Evolutionary conservation across 2,113 vertebrate genomes (phyloP).

Genomic region (Lampris megalopsis): DNA sequence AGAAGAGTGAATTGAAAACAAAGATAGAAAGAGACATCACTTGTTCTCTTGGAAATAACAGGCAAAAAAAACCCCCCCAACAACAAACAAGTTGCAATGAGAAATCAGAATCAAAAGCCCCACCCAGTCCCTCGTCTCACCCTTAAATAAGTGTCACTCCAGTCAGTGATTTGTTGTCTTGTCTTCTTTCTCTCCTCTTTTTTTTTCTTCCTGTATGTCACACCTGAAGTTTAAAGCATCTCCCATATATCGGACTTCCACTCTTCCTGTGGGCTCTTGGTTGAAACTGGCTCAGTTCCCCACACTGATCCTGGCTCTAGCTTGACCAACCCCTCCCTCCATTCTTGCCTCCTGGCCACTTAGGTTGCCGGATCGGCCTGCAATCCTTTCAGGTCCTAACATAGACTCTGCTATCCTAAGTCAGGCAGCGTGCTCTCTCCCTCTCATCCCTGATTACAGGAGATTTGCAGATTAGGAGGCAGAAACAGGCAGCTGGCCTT

Average conservation of each 20-base stretch:
- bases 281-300: conserved; percentile 47
- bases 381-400: conserved; percentile 69
- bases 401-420: conserved; percentile 74
- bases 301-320: conserved; percentile 37
- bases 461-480: conserved; percentile 83
- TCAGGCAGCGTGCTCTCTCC: conserved; percentile 75
- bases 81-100: not conserved
- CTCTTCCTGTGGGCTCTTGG: conserved; percentile 40
- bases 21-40: no score
- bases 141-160: conserved; percentile 49
- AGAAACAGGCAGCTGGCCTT: conserved; percentile 70
- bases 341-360: conserved; percentile 52
- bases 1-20: not conserved
- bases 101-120: conserved; percentile 2
- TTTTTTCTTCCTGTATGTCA: conserved; percentile 7
- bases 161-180: conserved; percentile 32
- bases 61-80: not conserved
- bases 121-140: conserved; percentile 53
- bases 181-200: conserved; percentile 35
- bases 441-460: conserved; percentile 82
- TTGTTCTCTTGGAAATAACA: not conserved
- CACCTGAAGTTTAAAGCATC: conserved; percentile 51
- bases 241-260: conserved; percentile 16
- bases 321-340: conserved; percentile 47
- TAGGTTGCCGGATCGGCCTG: conserved; percentile 53